Conservation (phyloP, 2,113 vertebrate species). For the Bubo blakistoni region DNA sequence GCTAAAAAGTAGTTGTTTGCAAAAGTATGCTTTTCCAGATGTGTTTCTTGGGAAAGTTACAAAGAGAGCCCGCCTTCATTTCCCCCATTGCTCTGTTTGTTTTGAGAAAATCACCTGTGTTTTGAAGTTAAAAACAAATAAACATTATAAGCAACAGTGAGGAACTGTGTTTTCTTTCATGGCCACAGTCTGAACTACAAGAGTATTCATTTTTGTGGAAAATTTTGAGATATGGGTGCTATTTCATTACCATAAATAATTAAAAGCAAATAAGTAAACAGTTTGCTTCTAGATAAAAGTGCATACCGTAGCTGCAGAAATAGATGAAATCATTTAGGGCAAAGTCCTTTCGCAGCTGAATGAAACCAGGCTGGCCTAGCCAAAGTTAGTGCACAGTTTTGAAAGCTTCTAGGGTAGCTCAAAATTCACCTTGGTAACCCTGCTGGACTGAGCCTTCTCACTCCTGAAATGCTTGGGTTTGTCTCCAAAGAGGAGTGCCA, state of each 20-base stretch:
- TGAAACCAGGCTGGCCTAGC: neutral
- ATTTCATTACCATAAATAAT: slow-evolving; percentile 59
- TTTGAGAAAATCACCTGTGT: slow-evolving; percentile 55
- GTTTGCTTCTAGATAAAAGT: neutral
- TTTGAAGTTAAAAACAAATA: slow-evolving; percentile 65
- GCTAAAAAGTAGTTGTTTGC: neutral
- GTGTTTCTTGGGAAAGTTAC: slow-evolving; percentile 41
- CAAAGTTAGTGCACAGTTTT: neutral
- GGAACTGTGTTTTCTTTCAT: slow-evolving; percentile 54
- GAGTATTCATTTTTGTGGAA: slow-evolving; percentile 21
- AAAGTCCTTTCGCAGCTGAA: neutral
- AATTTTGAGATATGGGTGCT: neutral
- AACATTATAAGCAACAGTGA: slow-evolving; percentile 35
- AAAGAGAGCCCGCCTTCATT: slow-evolving; percentile 2
- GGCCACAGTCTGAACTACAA: neutral
- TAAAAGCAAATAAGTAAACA: slow-evolving; percentile 26
- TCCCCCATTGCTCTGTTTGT: slow-evolving; percentile 21
- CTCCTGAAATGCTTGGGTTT: neutral
- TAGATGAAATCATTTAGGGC: neutral
- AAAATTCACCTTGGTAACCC: neutral
- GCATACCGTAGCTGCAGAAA: neutral
- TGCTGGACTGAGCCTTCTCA: neutral
- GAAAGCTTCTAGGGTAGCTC: neutral
- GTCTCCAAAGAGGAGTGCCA: neutral
- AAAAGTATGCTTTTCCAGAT: slow-evolving; percentile 16